Conservation (phyloP, 2,888 invertebrate genomes). For the Agelastica alni region DNA sequence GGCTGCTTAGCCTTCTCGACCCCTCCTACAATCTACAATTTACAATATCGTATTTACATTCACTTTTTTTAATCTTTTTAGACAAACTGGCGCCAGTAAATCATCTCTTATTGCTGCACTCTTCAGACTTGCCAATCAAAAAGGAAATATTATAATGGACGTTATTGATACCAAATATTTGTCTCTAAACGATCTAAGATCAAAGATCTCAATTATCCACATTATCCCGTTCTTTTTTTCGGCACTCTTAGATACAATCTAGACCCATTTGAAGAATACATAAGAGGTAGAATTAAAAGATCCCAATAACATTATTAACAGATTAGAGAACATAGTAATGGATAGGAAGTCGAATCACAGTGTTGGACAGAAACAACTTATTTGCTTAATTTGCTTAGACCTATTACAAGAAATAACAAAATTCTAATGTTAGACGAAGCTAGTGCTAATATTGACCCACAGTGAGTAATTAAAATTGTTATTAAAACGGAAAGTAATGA, state of each 20-base stretch:
- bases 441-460: conserved; percentile 90
- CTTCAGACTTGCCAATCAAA: conserved; percentile 74
- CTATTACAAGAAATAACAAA: conserved; percentile 80
- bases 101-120: conserved; percentile 77
- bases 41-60: too few relatives aligned
- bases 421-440: conserved; percentile 90
- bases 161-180: conserved; percentile 64
- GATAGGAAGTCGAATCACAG: conserved; percentile 84
- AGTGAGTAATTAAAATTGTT: too few relatives aligned
- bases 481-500: too few relatives aligned
- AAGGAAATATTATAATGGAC: conserved; percentile 75
- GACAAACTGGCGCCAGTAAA: conserved; percentile 85
- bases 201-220: conserved; percentile 64
- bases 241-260: conserved; percentile 71
- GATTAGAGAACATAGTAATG: conserved; percentile 70
- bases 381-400: conserved; percentile 88
- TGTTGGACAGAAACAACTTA: conserved; percentile 86
- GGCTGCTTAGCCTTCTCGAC: too few relatives aligned
- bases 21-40: too few relatives aligned
- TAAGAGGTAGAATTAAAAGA: conserved; percentile 77
- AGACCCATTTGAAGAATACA: conserved; percentile 75
- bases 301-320: conserved; percentile 63
- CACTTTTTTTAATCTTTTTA: too few relatives aligned
- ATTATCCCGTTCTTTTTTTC: conserved; percentile 64
- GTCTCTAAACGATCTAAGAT: conserved; percentile 61